Base-by-base conservation (phyloP, 2,113 vertebrate species). In the Perca fluviatilis region DNA sequence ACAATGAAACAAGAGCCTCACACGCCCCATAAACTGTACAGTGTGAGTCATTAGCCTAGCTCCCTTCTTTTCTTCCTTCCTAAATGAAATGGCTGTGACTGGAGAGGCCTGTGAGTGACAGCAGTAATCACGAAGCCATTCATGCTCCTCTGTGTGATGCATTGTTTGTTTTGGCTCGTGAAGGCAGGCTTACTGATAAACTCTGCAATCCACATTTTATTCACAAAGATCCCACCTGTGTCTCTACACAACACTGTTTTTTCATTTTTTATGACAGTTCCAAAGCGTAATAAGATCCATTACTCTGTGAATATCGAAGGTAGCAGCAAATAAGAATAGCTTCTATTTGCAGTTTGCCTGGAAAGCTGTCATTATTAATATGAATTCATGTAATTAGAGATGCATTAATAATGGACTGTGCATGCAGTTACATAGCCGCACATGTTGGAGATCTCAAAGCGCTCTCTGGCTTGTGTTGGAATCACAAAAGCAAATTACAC, bases 81-180 rank as follows among this genome's bases (percentile, higher is more conserved):
- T 47, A 5, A 15, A 57, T 21, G 14, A 56, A 61, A 49, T 3
- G 33, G 40, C 2, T 1, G 33, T 23, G 60, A 78, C n/a, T 33
- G 50, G 47, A 15, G 53, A 49, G 43, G 30, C 9, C 14, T 50
- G 25, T 56, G 76, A 63, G 13, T 67, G 73, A 81, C 60, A 57
- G 64, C 21, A n/a, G 58, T 71, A 84, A 84, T 84, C 84, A 86
- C 7, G 1, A 36, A 5, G 65, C 54, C 50, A 56, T 82, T 84
- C 88, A 79, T 19, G 57, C 71, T 76, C 30, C 54, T 49, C 61
- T 43, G 74, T 18, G 11, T 4, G 6, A 30, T 1, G 33, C 47
- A 21, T 51, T 74, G 71, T 79, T 43, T 53, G 56, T 30, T 66
- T 78, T 67, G 69, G 3, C 3, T 74, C 1, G 4, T 13, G 58